A percentile compares a stretch with the other conserved stretches of the same genome.
phyloP scores from a whole-genome alignment of 2,888 invertebrate genomes.

The Parthenolecanium corni region DNA sequence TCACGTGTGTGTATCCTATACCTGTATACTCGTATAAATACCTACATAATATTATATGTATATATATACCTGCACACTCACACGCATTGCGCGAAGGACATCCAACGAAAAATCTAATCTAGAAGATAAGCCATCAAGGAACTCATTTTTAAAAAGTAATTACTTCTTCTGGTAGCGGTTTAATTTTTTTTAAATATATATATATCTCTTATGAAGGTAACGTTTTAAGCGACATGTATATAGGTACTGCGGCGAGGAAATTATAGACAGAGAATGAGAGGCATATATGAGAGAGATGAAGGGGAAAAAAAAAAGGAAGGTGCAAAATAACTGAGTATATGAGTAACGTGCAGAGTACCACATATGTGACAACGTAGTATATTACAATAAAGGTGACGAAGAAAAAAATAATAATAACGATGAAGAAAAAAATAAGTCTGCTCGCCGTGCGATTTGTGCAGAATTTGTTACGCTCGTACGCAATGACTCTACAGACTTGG shows the following conservation, averaged over 20 bases:
- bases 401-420: background rate
- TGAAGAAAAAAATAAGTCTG: background rate
- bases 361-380: conserved; percentile 2
- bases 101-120: conserved; percentile 12
- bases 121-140: conserved; percentile 26
- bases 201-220: conserved; percentile 19
- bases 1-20: too few relatives aligned
- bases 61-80: background rate
- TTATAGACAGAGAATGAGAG: background rate
- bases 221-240: background rate
- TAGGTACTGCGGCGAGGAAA: background rate
- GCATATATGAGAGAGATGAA: background rate
- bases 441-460: conserved; percentile 16
- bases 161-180: conserved; percentile 18
- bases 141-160: conserved; percentile 24
- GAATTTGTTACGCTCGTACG: conserved; percentile 15
- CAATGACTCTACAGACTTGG: conserved; percentile 12
- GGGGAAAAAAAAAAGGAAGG: background rate
- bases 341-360: background rate
- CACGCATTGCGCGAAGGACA: conserved; percentile 22
- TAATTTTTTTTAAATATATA: background rate
- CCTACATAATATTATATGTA: too few relatives aligned
- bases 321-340: background rate
- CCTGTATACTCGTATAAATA: too few relatives aligned
- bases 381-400: background rate